phyloP scores from a whole-genome alignment of 2,113 vertebrate species.

The Pangasianodon gigas region DNA sequence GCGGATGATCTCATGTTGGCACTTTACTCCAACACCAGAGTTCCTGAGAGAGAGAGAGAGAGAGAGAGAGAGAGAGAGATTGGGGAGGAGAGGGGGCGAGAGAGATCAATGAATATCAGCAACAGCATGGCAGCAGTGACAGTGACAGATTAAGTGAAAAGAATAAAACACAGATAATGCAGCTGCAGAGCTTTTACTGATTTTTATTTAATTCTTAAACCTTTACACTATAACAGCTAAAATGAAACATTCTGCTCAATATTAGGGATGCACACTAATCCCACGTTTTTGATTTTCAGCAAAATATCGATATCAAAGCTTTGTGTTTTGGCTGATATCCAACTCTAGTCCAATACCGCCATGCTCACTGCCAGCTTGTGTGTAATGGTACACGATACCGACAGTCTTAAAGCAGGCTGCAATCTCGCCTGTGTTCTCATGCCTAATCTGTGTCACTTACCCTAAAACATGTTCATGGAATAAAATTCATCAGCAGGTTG shows the following conservation, averaged over 20 bases:
- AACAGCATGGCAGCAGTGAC: not conserved
- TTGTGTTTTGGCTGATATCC: not conserved
- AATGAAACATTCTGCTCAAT: not conserved
- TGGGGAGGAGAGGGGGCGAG: not conserved
- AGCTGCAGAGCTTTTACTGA: not conserved
- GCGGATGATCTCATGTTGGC: constrained; percentile 86
- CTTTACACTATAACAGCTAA: not conserved
- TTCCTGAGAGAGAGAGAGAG: not conserved
- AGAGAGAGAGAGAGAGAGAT: not conserved
- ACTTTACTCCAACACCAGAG: constrained; percentile 69
- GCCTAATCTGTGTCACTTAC: not conserved
- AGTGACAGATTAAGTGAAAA: not conserved
- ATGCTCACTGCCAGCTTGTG: not conserved
- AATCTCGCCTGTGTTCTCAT: not conserved
- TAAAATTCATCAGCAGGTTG: not conserved
- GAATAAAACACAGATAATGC: not conserved
- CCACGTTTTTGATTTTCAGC: not conserved
- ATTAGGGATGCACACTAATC: not conserved
- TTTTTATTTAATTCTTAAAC: not conserved
- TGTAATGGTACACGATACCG: not conserved
- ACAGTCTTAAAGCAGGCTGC: not conserved
- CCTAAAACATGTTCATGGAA: not conserved
- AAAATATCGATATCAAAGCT: not conserved
- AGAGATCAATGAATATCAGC: not conserved
- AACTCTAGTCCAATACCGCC: not conserved